Conservation (phyloP, 2,888 invertebrate species). For the Hydroisotoma schaefferi region DNA sequence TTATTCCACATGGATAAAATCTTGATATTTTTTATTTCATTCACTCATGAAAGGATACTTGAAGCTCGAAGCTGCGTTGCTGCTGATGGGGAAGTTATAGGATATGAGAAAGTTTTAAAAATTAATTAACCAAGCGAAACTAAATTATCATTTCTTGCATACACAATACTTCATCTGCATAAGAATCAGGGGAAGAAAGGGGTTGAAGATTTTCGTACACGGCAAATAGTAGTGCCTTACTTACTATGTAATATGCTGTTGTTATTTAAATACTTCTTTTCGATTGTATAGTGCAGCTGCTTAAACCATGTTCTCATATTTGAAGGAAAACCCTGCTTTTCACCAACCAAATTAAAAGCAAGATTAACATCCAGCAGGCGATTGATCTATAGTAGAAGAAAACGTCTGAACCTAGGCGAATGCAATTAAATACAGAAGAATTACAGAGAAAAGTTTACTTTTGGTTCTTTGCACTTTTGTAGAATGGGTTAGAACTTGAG, state of each 20-base stretch:
- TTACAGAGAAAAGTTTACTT: too few species aligned
- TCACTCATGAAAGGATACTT: too few species aligned
- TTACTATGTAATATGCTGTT: too few species aligned
- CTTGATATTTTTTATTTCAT: too few species aligned
- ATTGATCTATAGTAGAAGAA: conserved; percentile 4
- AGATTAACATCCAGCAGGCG: conserved; percentile 5
- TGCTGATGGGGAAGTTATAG: too few species aligned
- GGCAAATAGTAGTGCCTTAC: too few species aligned
- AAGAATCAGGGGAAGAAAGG: background rate
- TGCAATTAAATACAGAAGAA: conserved; percentile 1
- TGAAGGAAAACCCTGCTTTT: background rate
- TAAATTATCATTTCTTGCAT: conserved; percentile 11
- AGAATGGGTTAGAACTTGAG: too few species aligned
- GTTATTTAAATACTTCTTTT: background rate
- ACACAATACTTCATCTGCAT: conserved; percentile 16
- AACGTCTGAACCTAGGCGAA: background rate
- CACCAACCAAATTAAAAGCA: background rate
- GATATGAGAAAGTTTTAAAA: too few species aligned
- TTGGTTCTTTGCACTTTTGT: too few species aligned
- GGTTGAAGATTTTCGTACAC: too few species aligned
- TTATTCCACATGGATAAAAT: too few species aligned
- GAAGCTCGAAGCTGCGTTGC: too few species aligned
- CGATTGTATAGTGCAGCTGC: background rate
- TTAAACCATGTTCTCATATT: background rate
- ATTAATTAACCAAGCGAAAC: conserved; percentile 15